Evolutionary conservation across 2,888 invertebrate species (phyloP).

Genomic region (Drosophila flavopinicola): DNA sequence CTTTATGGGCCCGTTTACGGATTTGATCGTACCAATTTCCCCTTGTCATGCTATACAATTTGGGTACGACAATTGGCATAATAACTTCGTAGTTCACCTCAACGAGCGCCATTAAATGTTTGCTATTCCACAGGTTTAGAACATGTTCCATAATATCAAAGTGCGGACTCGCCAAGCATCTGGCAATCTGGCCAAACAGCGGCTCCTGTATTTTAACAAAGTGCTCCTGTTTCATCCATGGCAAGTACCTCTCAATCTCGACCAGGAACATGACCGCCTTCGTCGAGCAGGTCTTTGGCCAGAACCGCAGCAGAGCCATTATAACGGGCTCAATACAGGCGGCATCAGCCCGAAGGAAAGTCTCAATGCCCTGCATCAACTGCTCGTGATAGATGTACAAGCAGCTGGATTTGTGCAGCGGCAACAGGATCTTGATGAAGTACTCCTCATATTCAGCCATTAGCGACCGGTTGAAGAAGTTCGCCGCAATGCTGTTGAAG

Average conservation of each 20-base stretch:
- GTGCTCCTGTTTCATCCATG: neutral
- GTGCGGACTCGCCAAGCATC: neutral
- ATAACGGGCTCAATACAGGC: neutral
- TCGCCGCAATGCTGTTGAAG: neutral
- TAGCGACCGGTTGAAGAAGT: neutral
- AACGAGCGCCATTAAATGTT: neutral
- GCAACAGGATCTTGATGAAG: neutral
- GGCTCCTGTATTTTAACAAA: neutral
- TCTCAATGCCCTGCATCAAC: neutral
- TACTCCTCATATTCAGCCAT: neutral
- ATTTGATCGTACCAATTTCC: neutral
- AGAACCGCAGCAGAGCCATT: neutral
- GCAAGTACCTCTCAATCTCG: neutral
- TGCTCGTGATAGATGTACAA: neutral
- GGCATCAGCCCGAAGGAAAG: neutral
- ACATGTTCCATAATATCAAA: constrained; percentile 1
- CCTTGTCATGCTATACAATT: no score
- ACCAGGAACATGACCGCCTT: constrained; percentile 6
- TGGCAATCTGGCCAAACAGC: neutral
- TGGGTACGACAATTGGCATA: constrained; percentile 3
- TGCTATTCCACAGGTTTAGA: neutral
- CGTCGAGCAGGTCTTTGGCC: constrained; percentile 1
- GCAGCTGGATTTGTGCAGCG: neutral
- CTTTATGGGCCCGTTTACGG: neutral
- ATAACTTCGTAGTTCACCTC: neutral